Conservation (phyloP, 1,140 invertebrate genomes). For the Leptinotarsa texana region DNA sequence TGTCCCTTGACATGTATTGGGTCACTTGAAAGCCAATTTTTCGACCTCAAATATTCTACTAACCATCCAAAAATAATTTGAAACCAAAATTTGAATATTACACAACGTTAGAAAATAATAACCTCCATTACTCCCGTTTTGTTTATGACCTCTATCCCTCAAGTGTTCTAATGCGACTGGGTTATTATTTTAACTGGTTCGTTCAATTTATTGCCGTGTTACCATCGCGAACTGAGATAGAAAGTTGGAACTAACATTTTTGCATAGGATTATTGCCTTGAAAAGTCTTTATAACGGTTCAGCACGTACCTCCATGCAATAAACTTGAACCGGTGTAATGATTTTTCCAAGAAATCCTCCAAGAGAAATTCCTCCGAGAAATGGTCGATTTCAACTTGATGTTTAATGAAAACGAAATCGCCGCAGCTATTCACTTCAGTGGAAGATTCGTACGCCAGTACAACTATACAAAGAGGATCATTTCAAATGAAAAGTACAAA, state of each 20-base stretch:
- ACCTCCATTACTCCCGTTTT: too few relatives aligned
- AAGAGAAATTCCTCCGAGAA: background rate
- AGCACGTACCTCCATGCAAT: conserved; percentile 12
- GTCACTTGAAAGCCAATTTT: too few relatives aligned
- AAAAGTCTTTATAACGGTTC: conserved; percentile 13
- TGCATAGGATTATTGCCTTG: conserved; percentile 14
- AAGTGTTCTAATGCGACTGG: background rate
- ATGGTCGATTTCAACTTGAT: background rate
- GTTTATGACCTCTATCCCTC: too few relatives aligned
- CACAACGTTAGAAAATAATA: too few relatives aligned
- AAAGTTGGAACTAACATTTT: conserved; percentile 18
- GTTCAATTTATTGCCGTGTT: conserved; percentile 16
- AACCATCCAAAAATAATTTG: too few relatives aligned
- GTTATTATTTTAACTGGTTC: conserved; percentile 9
- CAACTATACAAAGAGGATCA: too few relatives aligned
- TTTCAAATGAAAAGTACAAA: too few relatives aligned
- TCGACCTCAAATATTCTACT: too few relatives aligned
- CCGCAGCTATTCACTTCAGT: background rate
- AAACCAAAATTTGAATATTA: too few relatives aligned
- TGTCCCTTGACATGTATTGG: too few relatives aligned
- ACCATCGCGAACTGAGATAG: conserved; percentile 13
- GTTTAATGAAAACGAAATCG: conserved; percentile 11
- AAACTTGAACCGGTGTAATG: conserved; percentile 8
- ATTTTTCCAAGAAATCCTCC: conserved; percentile 5
- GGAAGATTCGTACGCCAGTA: too few relatives aligned